Evolutionary conservation across 2,888 invertebrate species (phyloP).

Genomic region (Siphonodentalium dalli): DNA sequence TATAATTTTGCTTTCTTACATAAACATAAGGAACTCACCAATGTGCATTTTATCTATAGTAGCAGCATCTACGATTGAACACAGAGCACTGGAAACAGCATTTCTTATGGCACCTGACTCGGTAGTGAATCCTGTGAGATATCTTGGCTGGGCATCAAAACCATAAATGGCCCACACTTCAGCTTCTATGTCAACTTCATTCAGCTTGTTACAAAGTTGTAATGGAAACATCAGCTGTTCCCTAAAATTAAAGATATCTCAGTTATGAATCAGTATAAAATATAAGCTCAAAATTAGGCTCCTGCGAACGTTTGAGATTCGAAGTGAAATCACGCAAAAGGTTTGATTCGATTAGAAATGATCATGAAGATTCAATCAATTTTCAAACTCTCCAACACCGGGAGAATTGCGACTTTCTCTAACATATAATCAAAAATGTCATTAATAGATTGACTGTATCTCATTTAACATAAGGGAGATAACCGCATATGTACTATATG

Average conservation of each 20-base stretch:
- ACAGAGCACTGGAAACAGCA: slow-evolving; percentile 84
- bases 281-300: background rate
- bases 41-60: slow-evolving; percentile 85
- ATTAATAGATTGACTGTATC: no score
- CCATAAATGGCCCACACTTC: slow-evolving; percentile 35
- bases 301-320: no score
- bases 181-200: slow-evolving; percentile 84
- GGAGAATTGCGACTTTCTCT: no score
- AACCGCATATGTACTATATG: no score
- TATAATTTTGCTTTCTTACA: background rate
- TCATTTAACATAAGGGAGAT: no score
- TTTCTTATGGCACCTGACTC: slow-evolving; percentile 89
- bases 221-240: slow-evolving; percentile 79
- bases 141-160: no score
- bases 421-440: no score
- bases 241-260: no score
- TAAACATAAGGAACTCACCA: slow-evolving; percentile 69
- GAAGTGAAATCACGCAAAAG: no score
- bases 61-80: slow-evolving; percentile 81
- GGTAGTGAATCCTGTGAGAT: slow-evolving; percentile 72
- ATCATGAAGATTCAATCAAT: no score
- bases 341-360: no score
- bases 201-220: slow-evolving; percentile 78
- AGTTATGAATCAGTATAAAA: background rate
- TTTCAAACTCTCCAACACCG: no score